These are phyloP conservation scores for Leucania comma DNA, from an alignment of 2,888 invertebrate species.

Conservation along the genomic window DNA sequence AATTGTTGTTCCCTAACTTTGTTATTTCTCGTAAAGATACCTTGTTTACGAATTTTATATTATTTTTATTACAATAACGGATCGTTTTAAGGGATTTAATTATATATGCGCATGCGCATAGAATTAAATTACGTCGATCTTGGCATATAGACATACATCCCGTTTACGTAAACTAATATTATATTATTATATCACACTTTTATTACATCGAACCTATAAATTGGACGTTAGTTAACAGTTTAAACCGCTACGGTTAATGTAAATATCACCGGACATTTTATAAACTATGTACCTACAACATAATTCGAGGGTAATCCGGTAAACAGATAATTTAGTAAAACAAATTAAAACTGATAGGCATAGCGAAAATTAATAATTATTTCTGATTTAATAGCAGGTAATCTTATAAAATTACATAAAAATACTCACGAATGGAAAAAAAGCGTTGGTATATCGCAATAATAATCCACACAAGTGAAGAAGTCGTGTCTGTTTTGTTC, in stretches of 20 bases:
- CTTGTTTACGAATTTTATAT: constrained; percentile 17
- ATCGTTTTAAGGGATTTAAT: not conserved
- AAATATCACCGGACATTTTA: constrained; percentile 22
- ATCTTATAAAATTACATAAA: constrained; percentile 15
- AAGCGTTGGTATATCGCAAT: constrained; percentile 61
- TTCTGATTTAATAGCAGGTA: constrained; percentile 1
- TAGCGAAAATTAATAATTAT: constrained; percentile 7
- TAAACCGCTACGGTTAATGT: constrained; percentile 12
- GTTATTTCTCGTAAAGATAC: constrained; percentile 34
- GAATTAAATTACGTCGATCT: constrained; percentile 18
- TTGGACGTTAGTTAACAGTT: constrained; percentile 21
- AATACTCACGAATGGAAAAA: constrained; percentile 70
- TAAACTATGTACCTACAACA: constrained; percentile 31
- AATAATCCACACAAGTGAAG: constrained; percentile 69
- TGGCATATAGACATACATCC: constrained; percentile 24
- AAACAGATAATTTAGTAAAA: constrained; percentile 11
- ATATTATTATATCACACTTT: constrained; percentile 33
- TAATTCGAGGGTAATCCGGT: constrained; percentile 4
- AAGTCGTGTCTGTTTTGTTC: constrained; percentile 73
- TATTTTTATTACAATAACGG: constrained; percentile 1
- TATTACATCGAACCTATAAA: constrained; percentile 41
- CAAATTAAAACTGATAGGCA: constrained; percentile 41
- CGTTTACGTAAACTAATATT: constrained; percentile 33
- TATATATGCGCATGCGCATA: constrained; percentile 56
- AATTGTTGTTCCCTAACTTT: constrained; percentile 64